Base-by-base conservation (phyloP, 2,888 invertebrate genomes). In the Trachelus iudaicus region DNA sequence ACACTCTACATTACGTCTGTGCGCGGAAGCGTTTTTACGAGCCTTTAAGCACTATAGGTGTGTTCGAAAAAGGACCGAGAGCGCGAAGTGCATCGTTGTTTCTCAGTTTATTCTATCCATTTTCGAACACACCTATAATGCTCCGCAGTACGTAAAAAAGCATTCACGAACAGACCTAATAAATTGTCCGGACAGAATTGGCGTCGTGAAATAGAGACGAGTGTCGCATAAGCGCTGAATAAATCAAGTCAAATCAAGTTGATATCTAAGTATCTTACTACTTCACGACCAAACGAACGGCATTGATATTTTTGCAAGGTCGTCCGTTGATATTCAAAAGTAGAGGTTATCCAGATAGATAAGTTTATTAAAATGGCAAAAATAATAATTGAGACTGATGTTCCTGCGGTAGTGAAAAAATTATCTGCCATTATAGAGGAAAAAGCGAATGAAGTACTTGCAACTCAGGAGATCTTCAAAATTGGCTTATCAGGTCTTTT, bases 401-500 rank as follows among this genome's bases (percentile, higher is more conserved):
- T 82, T 40, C 77, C 84, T 31, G 84, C 83, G 68, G 94, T 95
- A 31, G 93, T 95, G 71, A 91, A 92, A 75, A 93, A 94, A 87
- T 91, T 97, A 34, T 92, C 94, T 76, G 91, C 92, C 4, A 93
- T 95, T 84, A 93, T 97, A 69, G 94, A 95, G 88, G 93, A 93
- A 84, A 93, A 93, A 85, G 95, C 96, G 0, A 94, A 94, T 81
- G 93, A 94, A 84, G 94, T 95, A 35, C 95, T 96, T 79, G 89
- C 92, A 74, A 93, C 92, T 81, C 93, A 94, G 81, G 95, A 94
- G 81, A 92, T 93, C 77, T 97, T 97, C 92, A 94, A 94, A 87
- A 92, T 97, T 79, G 97, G 97, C 69, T 93, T 97, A 83, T 97
- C 97, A 89, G 97, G 97, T 96, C 92, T 91, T 89, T 81, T 69